Percentiles rank a stretch among this genome's conserved stretches.
Evolutionary conservation across 2,888 invertebrate species (phyloP).

Genomic region (Dromius quadrimaculatus): DNA sequence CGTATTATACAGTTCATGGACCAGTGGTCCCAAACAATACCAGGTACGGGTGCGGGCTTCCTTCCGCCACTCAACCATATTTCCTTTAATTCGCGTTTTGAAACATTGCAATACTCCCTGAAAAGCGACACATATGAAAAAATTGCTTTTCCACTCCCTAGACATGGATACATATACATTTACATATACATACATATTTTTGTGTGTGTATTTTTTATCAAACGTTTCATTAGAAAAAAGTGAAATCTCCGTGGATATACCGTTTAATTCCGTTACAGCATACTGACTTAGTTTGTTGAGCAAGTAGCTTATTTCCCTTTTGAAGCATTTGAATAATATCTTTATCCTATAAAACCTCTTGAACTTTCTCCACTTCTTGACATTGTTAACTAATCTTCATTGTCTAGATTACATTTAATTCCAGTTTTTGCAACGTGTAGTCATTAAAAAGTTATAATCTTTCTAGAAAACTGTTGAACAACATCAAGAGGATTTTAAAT

Average conservation of each 20-base stretch:
- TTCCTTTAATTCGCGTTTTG: conserved; percentile 33
- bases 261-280: conserved; percentile 22
- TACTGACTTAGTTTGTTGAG: conserved; percentile 12
- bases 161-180: neutral
- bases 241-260: conserved; percentile 16
- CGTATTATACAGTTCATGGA: conserved; percentile 46
- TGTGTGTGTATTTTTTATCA: conserved; percentile 6
- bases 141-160: neutral
- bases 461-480: too few species aligned
- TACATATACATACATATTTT: neutral
- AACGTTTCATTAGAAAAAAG: conserved; percentile 23
- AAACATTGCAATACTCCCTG: conserved; percentile 1
- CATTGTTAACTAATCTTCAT: conserved; percentile 1
- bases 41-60: conserved; percentile 41
- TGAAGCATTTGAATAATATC: neutral
- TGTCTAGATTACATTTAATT: conserved; percentile 3
- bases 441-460: conserved; percentile 36
- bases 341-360: conserved; percentile 5
- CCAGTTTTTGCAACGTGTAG: conserved; percentile 13
- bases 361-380: conserved; percentile 15
- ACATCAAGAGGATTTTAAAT: too few species aligned
- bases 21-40: conserved; percentile 38
- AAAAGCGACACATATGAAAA: too few species aligned
- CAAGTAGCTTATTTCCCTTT: conserved; percentile 35
- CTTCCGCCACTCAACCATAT: conserved; percentile 42